Conservation (phyloP, 2,113 vertebrate species). For the Lophura nycthemera region DNA sequence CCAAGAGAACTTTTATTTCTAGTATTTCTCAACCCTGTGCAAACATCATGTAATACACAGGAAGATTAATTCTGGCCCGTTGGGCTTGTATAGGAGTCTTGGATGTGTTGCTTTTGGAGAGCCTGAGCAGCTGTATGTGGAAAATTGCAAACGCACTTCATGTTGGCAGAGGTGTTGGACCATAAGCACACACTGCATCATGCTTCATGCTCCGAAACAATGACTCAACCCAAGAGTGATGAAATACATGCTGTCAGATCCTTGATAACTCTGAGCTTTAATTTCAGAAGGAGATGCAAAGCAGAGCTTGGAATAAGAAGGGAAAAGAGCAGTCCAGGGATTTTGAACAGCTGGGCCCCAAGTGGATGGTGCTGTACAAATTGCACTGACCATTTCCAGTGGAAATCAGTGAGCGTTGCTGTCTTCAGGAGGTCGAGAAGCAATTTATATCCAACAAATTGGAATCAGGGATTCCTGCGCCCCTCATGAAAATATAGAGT, state of each 20-base stretch:
- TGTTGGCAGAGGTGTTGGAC: not conserved
- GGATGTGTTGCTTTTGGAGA: conserved; percentile 13
- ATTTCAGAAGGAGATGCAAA: not conserved
- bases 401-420: not conserved
- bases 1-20: conserved; percentile 22
- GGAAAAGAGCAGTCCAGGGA: not conserved
- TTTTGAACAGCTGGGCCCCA: accelerated
- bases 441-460: not conserved
- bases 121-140: not conserved
- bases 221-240: not conserved
- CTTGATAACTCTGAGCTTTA: not conserved
- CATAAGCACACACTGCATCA: accelerated
- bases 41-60: not conserved
- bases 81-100: not conserved
- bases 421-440: not conserved
- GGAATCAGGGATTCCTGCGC: not conserved
- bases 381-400: not conserved
- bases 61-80: not conserved
- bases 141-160: not conserved
- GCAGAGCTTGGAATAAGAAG: not conserved
- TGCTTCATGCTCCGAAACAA: not conserved
- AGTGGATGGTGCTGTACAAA: not conserved
- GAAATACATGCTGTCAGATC: not conserved
- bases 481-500: not conserved
- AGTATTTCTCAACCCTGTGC: not conserved